Base-by-base conservation (phyloP, 2,113 vertebrate species). In the Tragelaphus strepsiceros region DNA sequence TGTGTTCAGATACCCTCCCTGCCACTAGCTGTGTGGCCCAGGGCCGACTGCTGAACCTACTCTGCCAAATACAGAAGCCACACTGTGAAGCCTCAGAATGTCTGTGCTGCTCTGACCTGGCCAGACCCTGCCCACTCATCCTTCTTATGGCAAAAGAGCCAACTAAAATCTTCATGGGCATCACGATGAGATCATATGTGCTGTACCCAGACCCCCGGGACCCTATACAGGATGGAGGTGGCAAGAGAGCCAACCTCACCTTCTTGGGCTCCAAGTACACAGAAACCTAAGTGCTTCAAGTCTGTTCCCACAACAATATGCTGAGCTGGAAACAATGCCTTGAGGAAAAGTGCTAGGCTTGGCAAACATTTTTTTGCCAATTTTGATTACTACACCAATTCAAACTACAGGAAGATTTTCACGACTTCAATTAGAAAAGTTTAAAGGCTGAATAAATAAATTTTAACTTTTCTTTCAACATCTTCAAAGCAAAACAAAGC, bases 401-500 rank as follows among this genome's bases (percentile, higher is more conserved):
- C 39, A 5, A 22, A 74, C 19, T 51, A 46, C 1, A 43, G 30
- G 22, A 91, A 9, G 11, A 49, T 22, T 82, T 93, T 10, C 16
- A 39, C 2, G 4, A 2, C 35, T 6, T 80, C 56, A 58, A 5
- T 56, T 16, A 80, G 24, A 64, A 97, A 84, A 84, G 32, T 1
- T 59, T 21, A 28, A 74, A 59, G 8, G 62, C 49, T 51, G 26
- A n/a, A 26, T 3, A 77, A 32, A 62, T 22, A 77, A n/a, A 43
- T 21, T 62, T 39, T 26, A 83, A 53, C 35, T 80, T 43, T 28
- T 54, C 64, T 62, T 56, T 13, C 46, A n/a, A 11, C 21, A 21
- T 92, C 80, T 90, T 93, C 35, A 64, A 54, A n/a, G 46, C 51
- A 95, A 78, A 61, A 64, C 14, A 61, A 12, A 64, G 30, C n/a